Base-by-base conservation (phyloP, 2,888 invertebrate species). In the Acleris holmiana region DNA sequence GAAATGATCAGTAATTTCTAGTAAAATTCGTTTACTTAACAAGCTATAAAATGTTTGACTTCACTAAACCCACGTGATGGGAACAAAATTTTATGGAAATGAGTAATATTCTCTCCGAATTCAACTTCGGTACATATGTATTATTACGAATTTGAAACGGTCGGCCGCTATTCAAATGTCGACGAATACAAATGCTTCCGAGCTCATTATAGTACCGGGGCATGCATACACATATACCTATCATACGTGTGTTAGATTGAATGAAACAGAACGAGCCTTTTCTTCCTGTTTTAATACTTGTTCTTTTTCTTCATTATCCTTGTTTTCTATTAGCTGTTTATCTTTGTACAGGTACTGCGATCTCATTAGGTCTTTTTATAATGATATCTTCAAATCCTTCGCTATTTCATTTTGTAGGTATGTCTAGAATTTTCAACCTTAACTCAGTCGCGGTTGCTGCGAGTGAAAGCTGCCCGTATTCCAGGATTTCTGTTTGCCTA, bases 131-230 rank as follows among this genome's bases (percentile, higher is more conserved):
- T 71, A 69, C 71, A 67, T 71, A 69, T 71, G 70, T 70, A 69
- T 71, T 72, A 71, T 74, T 73, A 76, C 74, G 67, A 74, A 78
- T 77, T 73, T 68, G 73, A 61, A 72, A 75, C 73, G 77, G 71
- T 72, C 68, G 66, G 69, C 67, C 63, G 69, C 75, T 76, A 76
- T 83, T 80, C 76, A 80, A 79, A 80, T 76, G 75, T 73, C 72
- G 70, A 71, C 69, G 74, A 75, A 80, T 76, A 76, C 73, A 73
- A 77, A 77, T 77, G 71, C 69, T 76, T 76, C 66, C 71, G 73
- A 68, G 69, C 77, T 82, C 77, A 80, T 81, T 80, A 79, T 75
- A 72, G 60, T 69, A 68, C 64, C 15, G 48, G n/a, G 59, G 65
- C 57, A 65, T 68, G 68, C 50, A 66, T 60, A 41, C 56, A 17